Conservation (phyloP, 1,140 invertebrate species). For the Nasonia vitripennis region DNA sequence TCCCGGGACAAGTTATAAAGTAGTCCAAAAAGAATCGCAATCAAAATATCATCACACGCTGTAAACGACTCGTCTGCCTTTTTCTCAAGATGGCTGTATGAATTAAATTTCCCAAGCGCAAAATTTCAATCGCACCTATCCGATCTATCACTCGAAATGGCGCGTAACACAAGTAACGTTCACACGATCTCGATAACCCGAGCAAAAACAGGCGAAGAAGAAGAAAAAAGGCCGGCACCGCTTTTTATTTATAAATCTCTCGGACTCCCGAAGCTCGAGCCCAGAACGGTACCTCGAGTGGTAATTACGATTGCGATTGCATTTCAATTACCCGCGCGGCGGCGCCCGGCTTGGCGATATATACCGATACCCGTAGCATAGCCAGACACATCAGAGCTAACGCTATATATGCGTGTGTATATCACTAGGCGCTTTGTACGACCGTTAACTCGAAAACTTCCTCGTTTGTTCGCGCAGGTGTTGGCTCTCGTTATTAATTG, state of each 20-base stretch:
- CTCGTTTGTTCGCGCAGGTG: not conserved
- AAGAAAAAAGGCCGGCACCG: not conserved
- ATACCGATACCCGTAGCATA: not conserved
- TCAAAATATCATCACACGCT: no score
- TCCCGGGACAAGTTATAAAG: no score
- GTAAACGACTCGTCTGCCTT: no score
- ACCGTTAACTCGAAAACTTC: slow-evolving; percentile 26
- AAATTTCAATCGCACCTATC: no score
- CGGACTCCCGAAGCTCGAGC: not conserved
- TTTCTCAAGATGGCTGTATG: no score
- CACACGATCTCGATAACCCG: not conserved
- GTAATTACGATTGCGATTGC: slow-evolving; percentile 27
- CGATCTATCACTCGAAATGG: no score
- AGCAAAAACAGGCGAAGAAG: not conserved
- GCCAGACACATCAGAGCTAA: no score
- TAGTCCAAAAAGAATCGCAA: no score
- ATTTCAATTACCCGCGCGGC: slow-evolving; percentile 41
- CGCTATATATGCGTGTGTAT: not conserved
- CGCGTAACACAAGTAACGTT: not conserved
- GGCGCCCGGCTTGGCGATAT: not conserved
- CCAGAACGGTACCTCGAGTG: slow-evolving; percentile 25
- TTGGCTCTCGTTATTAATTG: slow-evolving; percentile 27
- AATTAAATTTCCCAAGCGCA: no score
- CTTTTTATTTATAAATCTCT: slow-evolving; percentile 8
- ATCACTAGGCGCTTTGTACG: no score